These are phyloP conservation scores for Mylabris sibirica DNA, from an alignment of 2,888 invertebrate species.

Conservation along the genomic window DNA sequence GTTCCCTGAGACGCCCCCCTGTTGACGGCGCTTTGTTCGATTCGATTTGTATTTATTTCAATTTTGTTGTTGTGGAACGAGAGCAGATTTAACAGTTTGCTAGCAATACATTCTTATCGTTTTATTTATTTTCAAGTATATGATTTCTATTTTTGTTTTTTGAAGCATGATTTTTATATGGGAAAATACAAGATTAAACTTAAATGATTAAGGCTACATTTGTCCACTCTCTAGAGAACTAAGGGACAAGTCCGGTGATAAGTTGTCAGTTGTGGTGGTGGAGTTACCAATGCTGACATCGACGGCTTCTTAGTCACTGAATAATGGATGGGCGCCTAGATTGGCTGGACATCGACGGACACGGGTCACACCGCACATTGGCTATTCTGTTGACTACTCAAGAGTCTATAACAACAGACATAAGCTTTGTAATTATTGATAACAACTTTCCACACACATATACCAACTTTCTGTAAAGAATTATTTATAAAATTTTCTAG, in stretches of 20 bases:
- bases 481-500: slow-evolving; percentile 28
- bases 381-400: slow-evolving; percentile 47
- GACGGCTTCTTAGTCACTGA: slow-evolving; percentile 59
- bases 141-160: neutral
- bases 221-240: slow-evolving; percentile 50
- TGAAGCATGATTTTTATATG: neutral
- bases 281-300: slow-evolving; percentile 41
- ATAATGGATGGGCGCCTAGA: slow-evolving; percentile 59
- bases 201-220: slow-evolving; percentile 52
- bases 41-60: slow-evolving; percentile 8
- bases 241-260: slow-evolving; percentile 47
- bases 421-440: slow-evolving; percentile 8
- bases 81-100: slow-evolving; percentile 9
- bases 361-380: slow-evolving; percentile 57
- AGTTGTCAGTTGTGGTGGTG: slow-evolving; percentile 44
- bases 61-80: slow-evolving; percentile 9
- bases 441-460: neutral
- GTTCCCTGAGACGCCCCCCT: neutral
- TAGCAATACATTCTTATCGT: neutral
- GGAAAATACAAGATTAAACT: slow-evolving; percentile 19
- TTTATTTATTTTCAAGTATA: neutral
- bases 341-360: slow-evolving; percentile 56
- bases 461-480: slow-evolving; percentile 9
- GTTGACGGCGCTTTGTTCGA: slow-evolving; percentile 2
- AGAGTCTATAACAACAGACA: slow-evolving; percentile 27